phyloP scores from a whole-genome alignment of 2,888 invertebrate genomes.

The Emmelina monodactyla region DNA sequence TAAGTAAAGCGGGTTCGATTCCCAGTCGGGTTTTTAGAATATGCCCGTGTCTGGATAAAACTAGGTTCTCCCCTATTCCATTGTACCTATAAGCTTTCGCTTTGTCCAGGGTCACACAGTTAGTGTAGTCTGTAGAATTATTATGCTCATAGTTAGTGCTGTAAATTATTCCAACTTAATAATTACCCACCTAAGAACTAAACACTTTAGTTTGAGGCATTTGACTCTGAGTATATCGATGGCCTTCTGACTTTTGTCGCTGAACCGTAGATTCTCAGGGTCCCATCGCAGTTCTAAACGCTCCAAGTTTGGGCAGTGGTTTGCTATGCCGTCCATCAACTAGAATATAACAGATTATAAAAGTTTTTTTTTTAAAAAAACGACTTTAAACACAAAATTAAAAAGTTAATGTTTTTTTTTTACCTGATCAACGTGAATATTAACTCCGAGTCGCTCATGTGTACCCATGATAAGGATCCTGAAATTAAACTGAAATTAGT shows the following conservation, averaged over 20 bases:
- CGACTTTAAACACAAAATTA: not conserved
- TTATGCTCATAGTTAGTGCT: no score
- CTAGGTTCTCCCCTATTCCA: no score
- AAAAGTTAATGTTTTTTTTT: constrained; percentile 5
- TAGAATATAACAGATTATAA: constrained; percentile 17
- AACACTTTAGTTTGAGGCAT: constrained; percentile 89
- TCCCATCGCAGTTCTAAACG: constrained; percentile 97
- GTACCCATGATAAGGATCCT: constrained; percentile 98
- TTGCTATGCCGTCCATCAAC: constrained; percentile 96
- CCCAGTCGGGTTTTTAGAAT: no score
- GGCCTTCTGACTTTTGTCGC: constrained; percentile 99
- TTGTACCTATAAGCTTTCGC: no score
- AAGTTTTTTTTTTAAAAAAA: not conserved
- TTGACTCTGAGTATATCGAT: constrained; percentile 96
- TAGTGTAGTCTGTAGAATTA: no score
- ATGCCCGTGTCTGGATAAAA: no score
- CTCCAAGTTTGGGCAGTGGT: constrained; percentile 87
- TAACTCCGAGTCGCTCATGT: constrained; percentile 93
- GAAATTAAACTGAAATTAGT: constrained; percentile 9
- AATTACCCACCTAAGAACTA: constrained; percentile 81
- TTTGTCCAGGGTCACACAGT: no score
- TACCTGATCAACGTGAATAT: constrained; percentile 93
- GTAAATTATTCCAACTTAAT: no score
- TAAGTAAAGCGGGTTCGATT: no score
- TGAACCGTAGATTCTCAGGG: constrained; percentile 96